These are phyloP conservation scores for Galerucella nymphaeae DNA, from an alignment of 2,888 invertebrate species.

Conservation along the genomic window DNA sequence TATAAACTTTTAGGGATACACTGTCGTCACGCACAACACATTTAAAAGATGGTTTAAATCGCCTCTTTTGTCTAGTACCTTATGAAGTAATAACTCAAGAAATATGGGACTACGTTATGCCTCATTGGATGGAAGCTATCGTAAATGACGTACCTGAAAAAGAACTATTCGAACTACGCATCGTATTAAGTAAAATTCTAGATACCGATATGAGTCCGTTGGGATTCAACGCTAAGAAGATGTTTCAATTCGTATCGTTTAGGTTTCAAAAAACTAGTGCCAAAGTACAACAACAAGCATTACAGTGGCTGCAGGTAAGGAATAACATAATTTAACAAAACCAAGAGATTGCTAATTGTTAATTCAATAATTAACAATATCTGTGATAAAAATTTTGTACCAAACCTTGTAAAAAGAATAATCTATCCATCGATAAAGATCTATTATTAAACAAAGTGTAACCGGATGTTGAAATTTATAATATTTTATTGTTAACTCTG, in stretches of 20 bases:
- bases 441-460: too few relatives aligned
- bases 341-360: neutral
- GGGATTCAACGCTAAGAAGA: slow-evolving; percentile 92
- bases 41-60: slow-evolving; percentile 93
- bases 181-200: slow-evolving; percentile 90
- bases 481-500: too few relatives aligned
- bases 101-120: slow-evolving; percentile 99
- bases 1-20: slow-evolving; percentile 73
- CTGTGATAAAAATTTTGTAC: too few relatives aligned
- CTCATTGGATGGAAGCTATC: slow-evolving; percentile 98
- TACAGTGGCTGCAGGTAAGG: slow-evolving; percentile 86
- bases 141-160: slow-evolving; percentile 91
- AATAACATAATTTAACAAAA: neutral
- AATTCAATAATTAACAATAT: neutral
- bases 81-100: slow-evolving; percentile 97
- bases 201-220: slow-evolving; percentile 96
- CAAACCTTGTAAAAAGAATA: too few relatives aligned
- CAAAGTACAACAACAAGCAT: slow-evolving; percentile 86
- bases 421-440: too few relatives aligned
- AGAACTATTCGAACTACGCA: slow-evolving; percentile 85
- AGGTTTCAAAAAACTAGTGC: slow-evolving; percentile 84
- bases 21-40: slow-evolving; percentile 88
- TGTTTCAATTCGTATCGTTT: slow-evolving; percentile 93
- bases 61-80: slow-evolving; percentile 95
- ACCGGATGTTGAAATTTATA: too few relatives aligned